A percentile compares a stretch with the other conserved stretches of the same genome.
Conservation (phyloP, 2,113 vertebrate genomes). For the human region DNA sequence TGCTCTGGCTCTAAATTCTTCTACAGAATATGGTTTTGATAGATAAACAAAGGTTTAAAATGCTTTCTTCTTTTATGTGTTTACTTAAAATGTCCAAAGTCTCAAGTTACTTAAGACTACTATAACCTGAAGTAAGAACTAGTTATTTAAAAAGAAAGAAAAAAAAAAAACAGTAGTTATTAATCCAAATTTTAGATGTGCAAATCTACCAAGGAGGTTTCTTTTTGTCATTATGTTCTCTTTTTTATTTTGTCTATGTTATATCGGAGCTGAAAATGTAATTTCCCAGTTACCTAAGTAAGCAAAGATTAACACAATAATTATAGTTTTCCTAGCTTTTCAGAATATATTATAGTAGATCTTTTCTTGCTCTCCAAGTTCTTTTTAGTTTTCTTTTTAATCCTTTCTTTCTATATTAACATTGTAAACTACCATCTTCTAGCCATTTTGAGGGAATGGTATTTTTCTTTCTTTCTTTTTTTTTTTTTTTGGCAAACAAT, state of each 20-base stretch:
- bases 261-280: neutral
- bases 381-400: neutral
- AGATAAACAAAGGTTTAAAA: neutral
- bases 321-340: neutral
- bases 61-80: neutral
- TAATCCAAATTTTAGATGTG: neutral
- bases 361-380: neutral
- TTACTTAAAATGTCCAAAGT: neutral
- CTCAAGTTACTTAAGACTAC: neutral
- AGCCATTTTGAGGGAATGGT: neutral
- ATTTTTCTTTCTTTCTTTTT: neutral
- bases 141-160: neutral
- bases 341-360: neutral
- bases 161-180: neutral
- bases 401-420: neutral
- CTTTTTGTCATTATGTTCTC: neutral
- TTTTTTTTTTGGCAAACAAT: neutral
- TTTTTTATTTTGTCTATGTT: neutral
- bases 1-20: neutral
- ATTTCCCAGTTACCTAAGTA: neutral
- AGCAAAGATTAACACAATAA: neutral
- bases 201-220: neutral
- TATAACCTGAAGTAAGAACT: neutral
- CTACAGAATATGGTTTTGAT: slow-evolving; percentile 10
- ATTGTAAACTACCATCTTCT: slow-evolving; percentile 22